Percentiles rank a stretch among this genome's conserved stretches.
Evolutionary conservation across 2,113 vertebrate genomes (phyloP).

Genomic region (Nannospalax galili): DNA sequence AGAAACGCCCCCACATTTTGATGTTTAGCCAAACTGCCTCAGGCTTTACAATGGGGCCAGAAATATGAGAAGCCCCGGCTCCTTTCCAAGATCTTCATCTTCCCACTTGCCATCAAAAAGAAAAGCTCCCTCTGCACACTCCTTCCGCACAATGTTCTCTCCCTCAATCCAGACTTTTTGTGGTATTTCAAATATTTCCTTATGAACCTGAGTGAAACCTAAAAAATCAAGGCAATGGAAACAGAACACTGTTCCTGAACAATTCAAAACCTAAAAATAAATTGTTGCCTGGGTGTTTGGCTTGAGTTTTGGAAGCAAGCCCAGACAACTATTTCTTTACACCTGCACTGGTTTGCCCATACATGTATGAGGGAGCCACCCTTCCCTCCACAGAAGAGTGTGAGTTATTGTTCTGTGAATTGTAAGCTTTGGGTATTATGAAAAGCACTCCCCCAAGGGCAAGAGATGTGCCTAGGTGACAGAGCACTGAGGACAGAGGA

Average conservation of each 20-base stretch:
- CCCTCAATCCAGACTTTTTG: slow-evolving; percentile 49
- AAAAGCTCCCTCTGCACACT: background rate
- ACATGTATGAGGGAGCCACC: background rate
- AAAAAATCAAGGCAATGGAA: slow-evolving; percentile 38
- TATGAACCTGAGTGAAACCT: slow-evolving; percentile 62
- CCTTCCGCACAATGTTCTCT: background rate
- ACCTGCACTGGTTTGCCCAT: slow-evolving; percentile 28
- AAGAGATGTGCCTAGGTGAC: background rate
- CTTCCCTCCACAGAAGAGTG: background rate
- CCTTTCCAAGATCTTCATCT: slow-evolving; percentile 49
- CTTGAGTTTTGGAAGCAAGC: slow-evolving; percentile 62
- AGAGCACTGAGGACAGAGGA: background rate
- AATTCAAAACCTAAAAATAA: slow-evolving; percentile 70
- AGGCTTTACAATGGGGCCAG: slow-evolving; percentile 28
- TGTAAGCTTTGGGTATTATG: background rate
- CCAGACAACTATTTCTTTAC: slow-evolving; percentile 16
- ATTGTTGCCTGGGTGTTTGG: background rate
- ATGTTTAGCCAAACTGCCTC: slow-evolving; percentile 56
- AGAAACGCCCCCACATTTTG: slow-evolving; percentile 54
- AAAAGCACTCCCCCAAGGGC: background rate
- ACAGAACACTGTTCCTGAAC: slow-evolving; percentile 44
- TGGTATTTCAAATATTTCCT: slow-evolving; percentile 65
- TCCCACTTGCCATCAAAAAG: slow-evolving; percentile 36
- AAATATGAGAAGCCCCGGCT: background rate
- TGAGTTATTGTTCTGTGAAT: background rate